These are phyloP conservation scores for Pipistrellus nathusii DNA, from an alignment of 2,797 vertebrate genomes.

Conservation along the genomic window DNA sequence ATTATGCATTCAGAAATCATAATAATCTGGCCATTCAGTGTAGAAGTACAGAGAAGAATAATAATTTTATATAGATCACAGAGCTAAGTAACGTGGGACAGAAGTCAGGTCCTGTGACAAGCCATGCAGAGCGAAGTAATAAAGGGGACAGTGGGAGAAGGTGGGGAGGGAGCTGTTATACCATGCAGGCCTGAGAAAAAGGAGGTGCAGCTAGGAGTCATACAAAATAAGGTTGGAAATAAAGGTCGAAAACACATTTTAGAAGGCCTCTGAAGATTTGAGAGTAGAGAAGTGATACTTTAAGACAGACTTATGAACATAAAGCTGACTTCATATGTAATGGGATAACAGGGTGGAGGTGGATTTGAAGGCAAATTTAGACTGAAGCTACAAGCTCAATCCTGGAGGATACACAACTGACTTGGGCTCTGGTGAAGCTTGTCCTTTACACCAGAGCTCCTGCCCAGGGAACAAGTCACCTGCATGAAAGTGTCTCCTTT, in stretches of 20 bases:
- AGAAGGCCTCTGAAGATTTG: conserved; percentile 12
- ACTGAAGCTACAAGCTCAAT: conserved; percentile 1
- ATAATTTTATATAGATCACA: not conserved
- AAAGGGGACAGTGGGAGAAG: not conserved
- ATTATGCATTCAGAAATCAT: no score
- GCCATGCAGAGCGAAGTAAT: not conserved
- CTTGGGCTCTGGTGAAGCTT: not conserved
- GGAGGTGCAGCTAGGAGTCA: not conserved
- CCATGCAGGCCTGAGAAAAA: not conserved
- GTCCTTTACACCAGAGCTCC: not conserved
- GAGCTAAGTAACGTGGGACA: not conserved
- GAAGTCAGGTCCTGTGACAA: conserved; percentile 33
- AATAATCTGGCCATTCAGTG: no score
- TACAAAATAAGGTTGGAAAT: conserved; percentile 28
- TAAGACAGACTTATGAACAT: not conserved
- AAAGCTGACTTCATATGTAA: not conserved
- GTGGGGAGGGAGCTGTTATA: not conserved
- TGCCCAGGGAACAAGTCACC: not conserved
- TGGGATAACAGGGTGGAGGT: not conserved
- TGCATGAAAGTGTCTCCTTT: not conserved
- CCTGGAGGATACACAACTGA: not conserved
- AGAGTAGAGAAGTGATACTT: conserved; percentile 3
- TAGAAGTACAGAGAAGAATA: not conserved
- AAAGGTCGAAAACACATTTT: not conserved
- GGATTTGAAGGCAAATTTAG: conserved; percentile 23